Evolutionary conservation across 2,888 invertebrate species (phyloP), one percentile per base, ranked within the genome.

Genomic region (Eupelmus urozonus): DNA sequence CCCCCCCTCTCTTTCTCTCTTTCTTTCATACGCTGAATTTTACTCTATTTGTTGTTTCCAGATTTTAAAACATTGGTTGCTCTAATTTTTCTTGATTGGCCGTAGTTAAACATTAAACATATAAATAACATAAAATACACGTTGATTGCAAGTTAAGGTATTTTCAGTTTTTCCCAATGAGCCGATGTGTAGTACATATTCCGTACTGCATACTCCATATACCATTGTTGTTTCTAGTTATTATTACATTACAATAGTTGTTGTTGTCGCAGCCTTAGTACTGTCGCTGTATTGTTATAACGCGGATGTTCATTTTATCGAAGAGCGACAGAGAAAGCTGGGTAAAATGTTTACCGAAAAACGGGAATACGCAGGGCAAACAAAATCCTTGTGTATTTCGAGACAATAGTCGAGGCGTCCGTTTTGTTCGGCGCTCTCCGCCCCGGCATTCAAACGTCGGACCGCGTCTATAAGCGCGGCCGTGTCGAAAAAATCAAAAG

Each of bases 301-400:
- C 53, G 27, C 23, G 34, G 9, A 11, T 5, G 5, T 40, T 29
- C 51, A 40, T 45, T 76, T 63, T 63, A 57, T 63, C 45, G 23
- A 1, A 18, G 25, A 1, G 16, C 2, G 45, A 45, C 4, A 5
- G 9, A 34, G 34, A 3, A 9, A 3, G 34, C 40, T 1, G 27
- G 20, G 27, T 49, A 45, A 76, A 76, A 69, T 76, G 16, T 49
- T 66, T 29, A 40, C 66, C 66, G 40, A 70, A 76, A 63, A 63
- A 27, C 23, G 45, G 13, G 25, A 59, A 59, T 66, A 49, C 57
- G 63, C 13, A 7, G 42, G 3, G 2, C 34, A 60, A 49, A 63
- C 27, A 65, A 27, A 57, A 57, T 20, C 13, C 23, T 27, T 16
- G 49, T 34, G 34, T 51, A 34, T 59, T 66, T 51, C 34, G 20